Evolutionary conservation across 2,888 invertebrate genomes (phyloP).

Genomic region (Seira ritae): DNA sequence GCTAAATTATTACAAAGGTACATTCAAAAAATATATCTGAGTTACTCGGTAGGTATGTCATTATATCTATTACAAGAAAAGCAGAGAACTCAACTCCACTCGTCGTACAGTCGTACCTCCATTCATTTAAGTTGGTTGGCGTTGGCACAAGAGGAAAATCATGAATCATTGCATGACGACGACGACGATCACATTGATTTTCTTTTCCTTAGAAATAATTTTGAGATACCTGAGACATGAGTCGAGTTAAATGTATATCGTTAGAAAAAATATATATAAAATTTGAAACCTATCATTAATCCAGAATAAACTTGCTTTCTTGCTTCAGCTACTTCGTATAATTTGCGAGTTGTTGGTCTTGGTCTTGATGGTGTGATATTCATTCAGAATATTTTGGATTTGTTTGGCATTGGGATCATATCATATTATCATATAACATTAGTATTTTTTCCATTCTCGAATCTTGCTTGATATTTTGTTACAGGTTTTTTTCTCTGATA

Average conservation of each 20-base stretch:
- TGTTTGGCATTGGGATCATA: background rate
- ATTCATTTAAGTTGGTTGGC: too few relatives aligned
- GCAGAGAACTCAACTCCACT: too few relatives aligned
- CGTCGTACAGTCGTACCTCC: too few relatives aligned
- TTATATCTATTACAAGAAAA: background rate
- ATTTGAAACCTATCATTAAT: background rate
- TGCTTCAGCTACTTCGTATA: background rate
- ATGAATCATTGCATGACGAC: background rate
- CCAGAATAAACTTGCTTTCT: background rate
- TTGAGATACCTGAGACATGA: background rate
- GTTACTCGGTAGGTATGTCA: background rate
- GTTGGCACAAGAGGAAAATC: background rate
- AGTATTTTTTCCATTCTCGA: background rate
- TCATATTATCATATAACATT: background rate
- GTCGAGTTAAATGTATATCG: background rate
- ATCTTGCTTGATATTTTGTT: too few relatives aligned
- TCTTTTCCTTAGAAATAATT: background rate
- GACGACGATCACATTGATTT: background rate
- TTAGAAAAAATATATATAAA: too few relatives aligned
- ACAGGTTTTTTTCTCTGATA: too few relatives aligned
- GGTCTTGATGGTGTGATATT: background rate
- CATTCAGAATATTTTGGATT: background rate
- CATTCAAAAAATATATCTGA: too few relatives aligned
- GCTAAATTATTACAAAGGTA: constrained; percentile 43
- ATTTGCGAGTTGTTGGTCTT: background rate